phyloP scores from a whole-genome alignment of 2,113 vertebrate genomes.

The Elephas maximus region DNA sequence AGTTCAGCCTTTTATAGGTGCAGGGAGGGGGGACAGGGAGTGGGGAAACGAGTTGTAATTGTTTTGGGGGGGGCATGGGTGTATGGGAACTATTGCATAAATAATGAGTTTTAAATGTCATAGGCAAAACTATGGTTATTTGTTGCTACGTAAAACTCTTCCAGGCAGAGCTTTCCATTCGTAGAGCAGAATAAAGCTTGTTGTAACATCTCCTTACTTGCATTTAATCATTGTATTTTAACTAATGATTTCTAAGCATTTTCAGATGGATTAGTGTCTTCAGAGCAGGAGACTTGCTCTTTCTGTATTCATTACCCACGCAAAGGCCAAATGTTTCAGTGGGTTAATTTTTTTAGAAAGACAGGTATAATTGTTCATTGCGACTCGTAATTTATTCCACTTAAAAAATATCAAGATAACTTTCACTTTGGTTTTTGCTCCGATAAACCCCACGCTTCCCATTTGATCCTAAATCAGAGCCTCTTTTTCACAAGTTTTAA shows the following conservation, averaged over 20 bases:
- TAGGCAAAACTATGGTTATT: neutral
- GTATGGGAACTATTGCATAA: neutral
- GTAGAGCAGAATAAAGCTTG: neutral
- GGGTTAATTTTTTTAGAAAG: neutral
- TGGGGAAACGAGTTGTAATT: neutral
- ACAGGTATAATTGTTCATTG: neutral
- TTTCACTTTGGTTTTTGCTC: conserved; percentile 50
- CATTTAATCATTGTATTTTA: neutral
- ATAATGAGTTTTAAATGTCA: neutral
- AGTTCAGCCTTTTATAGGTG: neutral
- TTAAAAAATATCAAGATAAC: conserved; percentile 27
- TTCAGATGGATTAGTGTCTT: neutral
- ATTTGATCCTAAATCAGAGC: neutral
- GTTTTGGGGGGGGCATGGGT: neutral
- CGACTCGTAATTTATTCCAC: conserved; percentile 2
- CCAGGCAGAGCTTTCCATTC: neutral
- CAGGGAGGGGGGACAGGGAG: neutral
- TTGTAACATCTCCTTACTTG: neutral
- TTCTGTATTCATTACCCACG: neutral
- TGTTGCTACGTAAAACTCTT: neutral
- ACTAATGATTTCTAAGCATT: neutral
- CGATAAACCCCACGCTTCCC: neutral
- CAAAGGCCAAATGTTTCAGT: neutral
- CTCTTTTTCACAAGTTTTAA: neutral
- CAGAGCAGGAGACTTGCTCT: neutral